Conservation (phyloP, 1,140 invertebrate species). For the Vanessa atalanta region DNA sequence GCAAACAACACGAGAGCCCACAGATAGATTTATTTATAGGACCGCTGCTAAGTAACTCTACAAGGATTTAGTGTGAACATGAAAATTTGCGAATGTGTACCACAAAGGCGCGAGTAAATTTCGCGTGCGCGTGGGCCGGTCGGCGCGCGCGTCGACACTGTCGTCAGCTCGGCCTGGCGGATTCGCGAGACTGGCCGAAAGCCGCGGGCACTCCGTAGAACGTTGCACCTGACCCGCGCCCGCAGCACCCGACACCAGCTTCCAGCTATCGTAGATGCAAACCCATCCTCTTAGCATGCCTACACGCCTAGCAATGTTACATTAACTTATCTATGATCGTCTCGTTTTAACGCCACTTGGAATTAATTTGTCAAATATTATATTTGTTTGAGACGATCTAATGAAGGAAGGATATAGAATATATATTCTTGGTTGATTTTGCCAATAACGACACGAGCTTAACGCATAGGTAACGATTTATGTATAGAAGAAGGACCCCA, state of each 20-base stretch:
- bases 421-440: too few relatives aligned
- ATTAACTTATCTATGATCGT: slow-evolving; percentile 18
- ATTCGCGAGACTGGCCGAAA: slow-evolving; percentile 42
- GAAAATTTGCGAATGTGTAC: slow-evolving; percentile 50
- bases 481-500: too few relatives aligned
- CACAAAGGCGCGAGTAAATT: slow-evolving; percentile 52
- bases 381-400: neutral
- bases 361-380: neutral
- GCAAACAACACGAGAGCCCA: slow-evolving; percentile 31
- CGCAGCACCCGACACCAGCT: slow-evolving; percentile 33
- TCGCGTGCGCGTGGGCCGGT: slow-evolving; percentile 69
- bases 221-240: slow-evolving; percentile 69
- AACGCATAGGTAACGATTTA: too few relatives aligned
- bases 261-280: slow-evolving; percentile 22
- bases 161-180: slow-evolving; percentile 38
- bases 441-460: too few relatives aligned
- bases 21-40: slow-evolving; percentile 59
- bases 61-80: slow-evolving; percentile 57
- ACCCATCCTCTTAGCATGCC: slow-evolving; percentile 36
- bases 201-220: slow-evolving; percentile 42
- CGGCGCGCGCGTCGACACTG: slow-evolving; percentile 73
- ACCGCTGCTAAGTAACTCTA: slow-evolving; percentile 46
- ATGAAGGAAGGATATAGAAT: too few relatives aligned
- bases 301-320: slow-evolving; percentile 27
- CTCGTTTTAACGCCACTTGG: neutral